Conservation (phyloP, 2,888 invertebrate species). For the Maniola hyperantus region DNA sequence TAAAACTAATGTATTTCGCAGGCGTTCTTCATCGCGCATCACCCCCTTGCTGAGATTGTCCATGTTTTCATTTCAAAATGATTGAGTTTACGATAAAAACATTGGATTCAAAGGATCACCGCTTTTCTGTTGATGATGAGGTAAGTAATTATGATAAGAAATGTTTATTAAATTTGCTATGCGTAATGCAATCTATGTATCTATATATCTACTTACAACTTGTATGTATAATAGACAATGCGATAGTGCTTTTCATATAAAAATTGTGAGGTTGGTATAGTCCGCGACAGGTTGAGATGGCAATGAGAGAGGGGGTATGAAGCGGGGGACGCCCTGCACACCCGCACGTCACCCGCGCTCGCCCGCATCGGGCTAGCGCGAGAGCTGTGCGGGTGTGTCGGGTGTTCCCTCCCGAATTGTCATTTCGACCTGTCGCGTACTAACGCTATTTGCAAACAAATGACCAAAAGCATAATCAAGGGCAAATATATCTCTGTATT, state of each 20-base stretch:
- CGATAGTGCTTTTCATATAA: not conserved
- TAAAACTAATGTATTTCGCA: slow-evolving; percentile 26
- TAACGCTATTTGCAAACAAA: too few relatives aligned
- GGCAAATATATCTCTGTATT: too few relatives aligned
- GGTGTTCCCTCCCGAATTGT: too few relatives aligned
- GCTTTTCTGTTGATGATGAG: slow-evolving; percentile 91
- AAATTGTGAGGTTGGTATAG: not conserved
- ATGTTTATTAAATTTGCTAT: not conserved
- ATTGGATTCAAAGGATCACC: slow-evolving; percentile 93
- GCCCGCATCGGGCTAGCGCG: too few relatives aligned
- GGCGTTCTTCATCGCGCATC: slow-evolving; percentile 24
- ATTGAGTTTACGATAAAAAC: slow-evolving; percentile 95
- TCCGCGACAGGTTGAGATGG: too few relatives aligned
- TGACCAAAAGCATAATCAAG: too few relatives aligned
- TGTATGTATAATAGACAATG: not conserved
- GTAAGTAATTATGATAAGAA: slow-evolving; percentile 80
- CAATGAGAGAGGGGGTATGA: too few relatives aligned
- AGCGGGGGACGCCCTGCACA: too few relatives aligned
- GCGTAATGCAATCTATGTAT: not conserved
- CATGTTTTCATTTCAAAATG: slow-evolving; percentile 66
- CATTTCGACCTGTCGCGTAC: too few relatives aligned
- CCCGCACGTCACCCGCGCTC: too few relatives aligned
- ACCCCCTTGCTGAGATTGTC: slow-evolving; percentile 29
- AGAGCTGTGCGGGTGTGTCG: too few relatives aligned
- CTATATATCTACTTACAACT: not conserved